Evolutionary conservation across 2,888 invertebrate species (phyloP).

Genomic region (Acleris sparsana): DNA sequence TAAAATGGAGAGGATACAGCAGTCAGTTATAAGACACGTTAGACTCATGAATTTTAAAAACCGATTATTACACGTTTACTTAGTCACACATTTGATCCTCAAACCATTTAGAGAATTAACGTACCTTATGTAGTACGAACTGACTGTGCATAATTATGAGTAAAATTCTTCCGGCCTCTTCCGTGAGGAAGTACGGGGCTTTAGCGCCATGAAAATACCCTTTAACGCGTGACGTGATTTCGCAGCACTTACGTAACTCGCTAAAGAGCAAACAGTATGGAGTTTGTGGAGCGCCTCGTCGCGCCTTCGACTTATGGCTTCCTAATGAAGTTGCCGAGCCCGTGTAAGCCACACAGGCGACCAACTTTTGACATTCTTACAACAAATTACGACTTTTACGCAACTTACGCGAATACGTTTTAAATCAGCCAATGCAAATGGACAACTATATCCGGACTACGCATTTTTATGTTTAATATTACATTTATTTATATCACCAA

Average conservation of each 20-base stretch:
- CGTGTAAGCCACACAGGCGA: constrained; percentile 22
- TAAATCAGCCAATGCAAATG: neutral
- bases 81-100: too few species aligned
- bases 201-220: constrained; percentile 33
- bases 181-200: constrained; percentile 32
- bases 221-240: constrained; percentile 43
- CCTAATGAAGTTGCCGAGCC: constrained; percentile 73
- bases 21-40: neutral
- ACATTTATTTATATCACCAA: too few species aligned
- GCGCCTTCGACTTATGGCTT: constrained; percentile 68
- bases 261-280: constrained; percentile 56
- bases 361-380: neutral
- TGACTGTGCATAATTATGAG: constrained; percentile 12
- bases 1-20: constrained; percentile 9
- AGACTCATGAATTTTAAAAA: constrained; percentile 18
- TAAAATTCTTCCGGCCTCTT: constrained; percentile 19
- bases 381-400: neutral
- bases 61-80: constrained; percentile 1
- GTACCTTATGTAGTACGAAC: neutral
- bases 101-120: constrained; percentile 9
- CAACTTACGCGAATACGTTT: neutral
- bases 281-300: constrained; percentile 57
- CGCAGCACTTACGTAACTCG: constrained; percentile 46
- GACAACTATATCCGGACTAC: too few species aligned
- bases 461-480: too few species aligned